Percentiles rank a stretch among this genome's conserved stretches.
phyloP scores from a whole-genome alignment of 1,140 invertebrate genomes.

The Euura lappo region DNA sequence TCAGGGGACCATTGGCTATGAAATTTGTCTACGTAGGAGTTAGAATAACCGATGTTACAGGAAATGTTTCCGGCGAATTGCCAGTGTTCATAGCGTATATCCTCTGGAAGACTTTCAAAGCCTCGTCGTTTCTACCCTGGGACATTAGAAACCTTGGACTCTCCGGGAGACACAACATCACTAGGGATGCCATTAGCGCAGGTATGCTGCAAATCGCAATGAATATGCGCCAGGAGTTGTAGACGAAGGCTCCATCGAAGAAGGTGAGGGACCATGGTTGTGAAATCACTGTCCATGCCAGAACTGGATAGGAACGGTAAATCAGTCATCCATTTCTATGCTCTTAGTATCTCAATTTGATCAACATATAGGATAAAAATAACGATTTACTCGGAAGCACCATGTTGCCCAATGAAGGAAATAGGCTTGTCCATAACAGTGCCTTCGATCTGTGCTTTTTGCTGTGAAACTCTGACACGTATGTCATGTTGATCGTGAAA shows the following conservation, averaged over 20 bases:
- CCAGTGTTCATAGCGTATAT: slow-evolving; percentile 70
- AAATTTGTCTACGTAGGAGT: neutral
- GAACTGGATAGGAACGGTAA: slow-evolving; percentile 37
- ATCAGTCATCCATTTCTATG: slow-evolving; percentile 17
- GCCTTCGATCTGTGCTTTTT: slow-evolving; percentile 65
- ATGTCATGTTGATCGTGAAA: slow-evolving; percentile 70
- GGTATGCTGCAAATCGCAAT: slow-evolving; percentile 70
- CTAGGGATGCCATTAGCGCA: slow-evolving; percentile 66
- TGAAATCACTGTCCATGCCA: slow-evolving; percentile 65
- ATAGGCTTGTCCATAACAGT: slow-evolving; percentile 62
- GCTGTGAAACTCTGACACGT: slow-evolving; percentile 70
- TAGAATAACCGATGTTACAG: slow-evolving; percentile 58
- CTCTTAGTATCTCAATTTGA: slow-evolving; percentile 10
- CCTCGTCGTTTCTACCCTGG: slow-evolving; percentile 71
- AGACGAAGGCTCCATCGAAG: slow-evolving; percentile 43
- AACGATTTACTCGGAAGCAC: slow-evolving; percentile 42
- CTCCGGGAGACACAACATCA: slow-evolving; percentile 75
- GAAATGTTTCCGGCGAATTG: slow-evolving; percentile 65
- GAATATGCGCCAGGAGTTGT: slow-evolving; percentile 80
- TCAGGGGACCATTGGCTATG: neutral
- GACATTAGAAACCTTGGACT: slow-evolving; percentile 85
- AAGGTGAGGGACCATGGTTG: slow-evolving; percentile 45
- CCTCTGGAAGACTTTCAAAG: slow-evolving; percentile 65
- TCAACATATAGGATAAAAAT: slow-evolving; percentile 25
- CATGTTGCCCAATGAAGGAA: slow-evolving; percentile 64